phyloP scores from a whole-genome alignment of 2,113 vertebrate genomes.

The Vidua macroura region DNA sequence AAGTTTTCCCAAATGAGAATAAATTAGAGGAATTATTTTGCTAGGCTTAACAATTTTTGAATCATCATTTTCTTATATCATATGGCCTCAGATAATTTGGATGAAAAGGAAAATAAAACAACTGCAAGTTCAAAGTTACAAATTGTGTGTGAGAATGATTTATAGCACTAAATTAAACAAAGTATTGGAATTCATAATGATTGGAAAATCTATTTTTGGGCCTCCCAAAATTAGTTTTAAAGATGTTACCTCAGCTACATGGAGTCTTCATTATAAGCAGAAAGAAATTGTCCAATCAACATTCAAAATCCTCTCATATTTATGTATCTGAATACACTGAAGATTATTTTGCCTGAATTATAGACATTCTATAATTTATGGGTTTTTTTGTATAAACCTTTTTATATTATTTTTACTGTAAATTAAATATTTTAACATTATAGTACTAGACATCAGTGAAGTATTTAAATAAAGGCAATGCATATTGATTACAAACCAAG shows the following conservation, averaged over 20 bases:
- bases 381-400: fast-evolving
- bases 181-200: not conserved
- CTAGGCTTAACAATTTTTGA: not conserved
- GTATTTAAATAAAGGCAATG: not conserved
- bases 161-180: not conserved
- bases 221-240: not conserved
- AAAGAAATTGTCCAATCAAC: not conserved
- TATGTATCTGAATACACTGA: not conserved
- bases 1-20: not conserved
- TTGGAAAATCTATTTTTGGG: not conserved
- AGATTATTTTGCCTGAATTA: not conserved
- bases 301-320: not conserved
- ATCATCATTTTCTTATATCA: not conserved
- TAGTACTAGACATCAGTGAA: not conserved
- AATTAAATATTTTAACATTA: not conserved
- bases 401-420: not conserved
- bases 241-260: not conserved
- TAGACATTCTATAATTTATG: not conserved
- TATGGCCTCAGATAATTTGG: not conserved
- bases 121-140: not conserved
- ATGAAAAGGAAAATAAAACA: not conserved
- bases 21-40: not conserved
- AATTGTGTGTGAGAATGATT: not conserved
- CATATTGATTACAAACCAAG: not conserved
- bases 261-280: not conserved